A percentile compares a stretch with the other conserved stretches of the same genome.
Conservation (phyloP, 2,797 vertebrate species). For the Enteromius trimaculatus region DNA sequence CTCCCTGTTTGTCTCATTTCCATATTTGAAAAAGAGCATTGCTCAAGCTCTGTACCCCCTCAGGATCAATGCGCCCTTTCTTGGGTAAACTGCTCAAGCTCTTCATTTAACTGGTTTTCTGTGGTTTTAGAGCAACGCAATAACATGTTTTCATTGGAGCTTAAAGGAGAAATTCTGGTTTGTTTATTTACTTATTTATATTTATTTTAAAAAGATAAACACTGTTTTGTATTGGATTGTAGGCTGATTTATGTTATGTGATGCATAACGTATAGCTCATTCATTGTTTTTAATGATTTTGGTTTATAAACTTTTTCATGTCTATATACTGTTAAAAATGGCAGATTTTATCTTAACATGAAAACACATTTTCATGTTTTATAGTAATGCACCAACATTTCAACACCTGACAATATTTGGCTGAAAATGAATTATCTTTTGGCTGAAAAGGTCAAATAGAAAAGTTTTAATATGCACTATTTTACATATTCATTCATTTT, state of each 20-base stretch:
- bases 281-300: neutral
- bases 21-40: conserved; percentile 59
- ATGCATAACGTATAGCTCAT: neutral
- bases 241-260: no score
- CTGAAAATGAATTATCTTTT: neutral
- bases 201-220: neutral
- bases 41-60: neutral
- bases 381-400: neutral
- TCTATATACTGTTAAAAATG: neutral
- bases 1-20: conserved; percentile 60
- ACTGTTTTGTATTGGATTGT: no score
- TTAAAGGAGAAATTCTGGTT: neutral
- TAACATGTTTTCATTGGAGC: neutral
- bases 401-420: neutral
- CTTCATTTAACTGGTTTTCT: neutral
- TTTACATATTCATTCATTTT: no score
- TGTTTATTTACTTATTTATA: neutral
- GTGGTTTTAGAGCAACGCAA: neutral
- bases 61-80: conserved; percentile 1
- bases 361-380: neutral
- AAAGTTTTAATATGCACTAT: neutral
- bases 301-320: neutral
- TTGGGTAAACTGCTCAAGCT: neutral
- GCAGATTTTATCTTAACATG: neutral
- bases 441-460: neutral